Evolutionary conservation across 2,113 vertebrate species (phyloP).

Genomic region (Stictonetta naevosa): DNA sequence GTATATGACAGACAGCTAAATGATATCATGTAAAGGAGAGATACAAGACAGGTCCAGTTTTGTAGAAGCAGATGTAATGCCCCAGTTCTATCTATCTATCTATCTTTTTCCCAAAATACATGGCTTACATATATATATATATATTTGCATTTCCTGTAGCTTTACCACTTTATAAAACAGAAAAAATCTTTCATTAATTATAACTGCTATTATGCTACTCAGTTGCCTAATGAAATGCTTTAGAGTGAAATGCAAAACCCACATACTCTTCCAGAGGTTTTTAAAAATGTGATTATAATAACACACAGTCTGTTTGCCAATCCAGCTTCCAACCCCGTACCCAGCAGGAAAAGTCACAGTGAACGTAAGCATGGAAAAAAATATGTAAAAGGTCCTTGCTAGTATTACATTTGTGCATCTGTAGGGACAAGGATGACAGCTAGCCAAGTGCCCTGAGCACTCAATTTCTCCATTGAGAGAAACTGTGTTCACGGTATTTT

Average conservation of each 20-base stretch:
- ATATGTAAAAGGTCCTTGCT: slow-evolving; percentile 10
- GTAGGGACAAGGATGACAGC: slow-evolving; percentile 16
- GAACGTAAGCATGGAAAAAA: slow-evolving; percentile 36
- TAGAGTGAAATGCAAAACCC: not conserved
- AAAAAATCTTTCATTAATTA: not conserved
- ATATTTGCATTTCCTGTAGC: not conserved
- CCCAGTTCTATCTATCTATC: not conserved
- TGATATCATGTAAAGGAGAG: not conserved
- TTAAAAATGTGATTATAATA: slow-evolving; percentile 4
- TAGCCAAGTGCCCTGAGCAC: slow-evolving; percentile 11
- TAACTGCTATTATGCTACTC: not conserved
- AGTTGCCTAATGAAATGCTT: not conserved
- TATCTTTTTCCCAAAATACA: not conserved
- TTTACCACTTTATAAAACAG: not conserved
- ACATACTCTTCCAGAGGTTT: not conserved
- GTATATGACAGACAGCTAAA: not conserved
- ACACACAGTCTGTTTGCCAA: not conserved
- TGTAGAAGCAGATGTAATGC: not conserved
- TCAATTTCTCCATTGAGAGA: slow-evolving; percentile 59
- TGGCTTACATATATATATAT: not conserved
- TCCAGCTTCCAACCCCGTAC: not conserved
- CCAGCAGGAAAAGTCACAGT: slow-evolving; percentile 36
- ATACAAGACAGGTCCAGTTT: not conserved
- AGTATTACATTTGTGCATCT: slow-evolving; percentile 9
- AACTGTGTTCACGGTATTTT: slow-evolving; percentile 45